These are phyloP conservation scores for Diachasma alloeum DNA, from an alignment of 1,140 invertebrate species.

Conservation along the genomic window DNA sequence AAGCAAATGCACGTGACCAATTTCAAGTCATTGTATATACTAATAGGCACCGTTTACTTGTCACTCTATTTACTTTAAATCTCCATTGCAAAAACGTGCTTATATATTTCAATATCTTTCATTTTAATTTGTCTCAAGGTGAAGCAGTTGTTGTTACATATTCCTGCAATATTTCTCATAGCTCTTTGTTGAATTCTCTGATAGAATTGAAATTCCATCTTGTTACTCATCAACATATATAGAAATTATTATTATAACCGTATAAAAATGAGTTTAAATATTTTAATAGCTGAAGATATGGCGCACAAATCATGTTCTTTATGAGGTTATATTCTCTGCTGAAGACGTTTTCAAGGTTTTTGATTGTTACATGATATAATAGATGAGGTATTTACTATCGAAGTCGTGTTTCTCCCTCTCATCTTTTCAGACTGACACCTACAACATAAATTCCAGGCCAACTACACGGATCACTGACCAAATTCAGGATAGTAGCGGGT, in stretches of 20 bases:
- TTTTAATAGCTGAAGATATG: no score
- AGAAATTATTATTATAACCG: no score
- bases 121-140: conserved; percentile 25
- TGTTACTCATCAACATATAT: no score
- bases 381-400: not conserved
- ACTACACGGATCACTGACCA: not conserved
- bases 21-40: conserved; percentile 46
- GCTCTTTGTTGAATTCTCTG: no score
- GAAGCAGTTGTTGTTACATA: no score
- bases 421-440: not conserved
- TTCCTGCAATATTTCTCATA: no score
- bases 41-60: conserved; percentile 39
- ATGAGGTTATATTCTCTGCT: not conserved
- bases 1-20: conserved; percentile 42
- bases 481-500: not conserved
- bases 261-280: no score
- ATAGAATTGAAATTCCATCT: no score
- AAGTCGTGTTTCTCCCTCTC: not conserved
- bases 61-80: conserved; percentile 31
- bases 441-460: not conserved
- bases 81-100: conserved; percentile 22
- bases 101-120: conserved; percentile 20
- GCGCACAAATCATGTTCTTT: no score
- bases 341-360: not conserved
- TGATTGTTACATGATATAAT: not conserved